Conservation (phyloP, 2,888 invertebrate species). For the Ommatoiulus sabulosus region DNA sequence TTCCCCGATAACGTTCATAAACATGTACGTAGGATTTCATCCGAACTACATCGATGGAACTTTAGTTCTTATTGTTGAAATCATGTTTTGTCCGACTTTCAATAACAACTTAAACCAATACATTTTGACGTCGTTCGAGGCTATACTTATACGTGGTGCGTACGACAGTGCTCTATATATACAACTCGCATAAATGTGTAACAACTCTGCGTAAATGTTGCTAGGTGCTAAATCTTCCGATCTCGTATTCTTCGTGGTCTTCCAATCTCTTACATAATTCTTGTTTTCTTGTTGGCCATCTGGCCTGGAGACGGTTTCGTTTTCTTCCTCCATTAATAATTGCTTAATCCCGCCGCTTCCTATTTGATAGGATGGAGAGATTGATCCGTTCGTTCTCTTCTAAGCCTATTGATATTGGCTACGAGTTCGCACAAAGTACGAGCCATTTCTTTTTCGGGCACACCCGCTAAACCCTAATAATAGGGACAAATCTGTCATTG, state of each 20-base stretch:
- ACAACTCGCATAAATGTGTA: too few species aligned
- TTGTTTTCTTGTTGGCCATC: background rate
- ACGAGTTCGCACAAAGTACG: background rate
- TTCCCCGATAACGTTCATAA: too few species aligned
- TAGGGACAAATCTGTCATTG: slow-evolving; percentile 19
- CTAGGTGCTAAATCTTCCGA: too few species aligned
- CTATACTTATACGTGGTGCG: too few species aligned
- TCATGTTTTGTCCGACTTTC: too few species aligned
- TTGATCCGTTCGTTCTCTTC: background rate
- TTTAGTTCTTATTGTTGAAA: too few species aligned
- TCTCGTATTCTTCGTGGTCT: background rate
- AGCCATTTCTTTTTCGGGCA: background rate
- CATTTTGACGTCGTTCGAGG: too few species aligned
- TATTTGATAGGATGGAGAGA: background rate
- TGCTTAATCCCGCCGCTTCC: background rate
- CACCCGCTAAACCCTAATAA: background rate
- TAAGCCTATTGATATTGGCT: slow-evolving; percentile 12
- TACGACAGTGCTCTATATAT: too few species aligned
- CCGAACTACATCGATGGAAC: too few species aligned
- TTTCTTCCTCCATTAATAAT: background rate
- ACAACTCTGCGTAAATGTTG: too few species aligned
- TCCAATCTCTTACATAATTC: background rate
- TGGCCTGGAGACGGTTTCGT: background rate
- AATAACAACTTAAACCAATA: too few species aligned
- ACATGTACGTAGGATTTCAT: too few species aligned